Evolutionary conservation across 2,888 invertebrate species (phyloP).

Genomic region (Hanleya hanleyi): DNA sequence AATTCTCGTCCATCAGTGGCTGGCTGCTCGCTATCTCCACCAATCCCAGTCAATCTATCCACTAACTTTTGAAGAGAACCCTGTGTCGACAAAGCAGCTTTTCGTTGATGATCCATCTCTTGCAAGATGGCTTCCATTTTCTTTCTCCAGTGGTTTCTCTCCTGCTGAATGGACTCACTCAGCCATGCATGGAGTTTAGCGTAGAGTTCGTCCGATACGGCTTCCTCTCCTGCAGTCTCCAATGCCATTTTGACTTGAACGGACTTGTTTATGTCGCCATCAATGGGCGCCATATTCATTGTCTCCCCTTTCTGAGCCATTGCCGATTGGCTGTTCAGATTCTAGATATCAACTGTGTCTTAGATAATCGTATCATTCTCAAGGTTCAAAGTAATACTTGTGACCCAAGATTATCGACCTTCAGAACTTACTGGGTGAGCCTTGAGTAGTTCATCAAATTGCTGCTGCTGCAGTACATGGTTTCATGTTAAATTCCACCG

Average conservation of each 20-base stretch:
- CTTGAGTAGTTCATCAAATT: too few species aligned
- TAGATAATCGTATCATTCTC: too few species aligned
- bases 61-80: constrained; percentile 47
- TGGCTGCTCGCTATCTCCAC: neutral
- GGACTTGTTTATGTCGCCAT: constrained; percentile 29
- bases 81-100: constrained; percentile 43
- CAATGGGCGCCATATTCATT: constrained; percentile 18
- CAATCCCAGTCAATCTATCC: constrained; percentile 23
- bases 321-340: neutral
- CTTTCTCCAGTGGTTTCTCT: constrained; percentile 60
- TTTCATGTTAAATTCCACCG: too few species aligned
- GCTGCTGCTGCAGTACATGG: too few species aligned
- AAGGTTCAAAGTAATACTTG: too few species aligned
- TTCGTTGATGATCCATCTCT: constrained; percentile 56
- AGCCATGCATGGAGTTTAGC: neutral
- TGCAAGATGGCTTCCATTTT: constrained; percentile 49
- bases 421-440: too few species aligned
- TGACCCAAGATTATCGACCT: too few species aligned
- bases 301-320: neutral
- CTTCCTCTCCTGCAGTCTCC: neutral
- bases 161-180: constrained; percentile 43
- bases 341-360: neutral
- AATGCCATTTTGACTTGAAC: neutral
- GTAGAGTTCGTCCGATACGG: neutral
- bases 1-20: neutral